A percentile compares a stretch with the other conserved stretches of the same genome.
phyloP scores from a whole-genome alignment of 1,140 invertebrate genomes.

The Hyles euphorbiae region DNA sequence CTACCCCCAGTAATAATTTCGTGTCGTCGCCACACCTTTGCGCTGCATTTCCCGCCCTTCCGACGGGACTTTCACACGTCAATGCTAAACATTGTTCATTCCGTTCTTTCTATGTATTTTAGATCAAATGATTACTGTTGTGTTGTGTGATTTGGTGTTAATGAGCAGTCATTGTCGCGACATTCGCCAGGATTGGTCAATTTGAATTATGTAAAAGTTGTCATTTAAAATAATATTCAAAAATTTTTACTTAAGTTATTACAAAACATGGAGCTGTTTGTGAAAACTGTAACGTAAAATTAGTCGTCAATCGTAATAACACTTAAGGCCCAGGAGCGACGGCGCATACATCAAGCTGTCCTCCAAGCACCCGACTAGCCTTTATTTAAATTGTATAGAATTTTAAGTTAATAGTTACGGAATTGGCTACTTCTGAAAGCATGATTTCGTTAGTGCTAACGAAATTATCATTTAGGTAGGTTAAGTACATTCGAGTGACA shows the following conservation, averaged over 20 bases:
- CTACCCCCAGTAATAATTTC: constrained; percentile 13
- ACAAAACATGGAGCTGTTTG: too few species aligned
- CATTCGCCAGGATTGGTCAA: constrained; percentile 27
- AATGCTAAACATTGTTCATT: constrained; percentile 50
- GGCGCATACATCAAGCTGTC: too few species aligned
- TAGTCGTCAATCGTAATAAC: too few species aligned
- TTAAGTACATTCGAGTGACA: constrained; percentile 16
- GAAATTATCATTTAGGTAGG: constrained; percentile 15
- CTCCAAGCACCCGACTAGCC: too few species aligned
- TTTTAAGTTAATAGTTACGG: too few species aligned
- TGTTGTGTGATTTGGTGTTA: constrained; percentile 58
- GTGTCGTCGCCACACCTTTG: constrained; percentile 7
- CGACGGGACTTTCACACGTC: constrained; percentile 11
- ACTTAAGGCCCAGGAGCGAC: too few species aligned
- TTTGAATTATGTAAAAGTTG: constrained; percentile 22
- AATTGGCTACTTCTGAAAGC: constrained; percentile 1
- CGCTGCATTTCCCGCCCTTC: constrained; percentile 23
- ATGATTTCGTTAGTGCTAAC: constrained; percentile 5
- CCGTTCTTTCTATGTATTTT: constrained; percentile 55
- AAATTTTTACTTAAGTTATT: too few species aligned
- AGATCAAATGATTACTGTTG: constrained; percentile 41
- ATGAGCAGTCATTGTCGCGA: constrained; percentile 32
- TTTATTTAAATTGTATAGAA: too few species aligned
- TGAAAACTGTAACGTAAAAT: too few species aligned
- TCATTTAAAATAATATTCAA: constrained; percentile 1